These are phyloP conservation scores for Oncorhynchus nerka DNA, from an alignment of 2,113 vertebrate species.

Conservation along the genomic window DNA sequence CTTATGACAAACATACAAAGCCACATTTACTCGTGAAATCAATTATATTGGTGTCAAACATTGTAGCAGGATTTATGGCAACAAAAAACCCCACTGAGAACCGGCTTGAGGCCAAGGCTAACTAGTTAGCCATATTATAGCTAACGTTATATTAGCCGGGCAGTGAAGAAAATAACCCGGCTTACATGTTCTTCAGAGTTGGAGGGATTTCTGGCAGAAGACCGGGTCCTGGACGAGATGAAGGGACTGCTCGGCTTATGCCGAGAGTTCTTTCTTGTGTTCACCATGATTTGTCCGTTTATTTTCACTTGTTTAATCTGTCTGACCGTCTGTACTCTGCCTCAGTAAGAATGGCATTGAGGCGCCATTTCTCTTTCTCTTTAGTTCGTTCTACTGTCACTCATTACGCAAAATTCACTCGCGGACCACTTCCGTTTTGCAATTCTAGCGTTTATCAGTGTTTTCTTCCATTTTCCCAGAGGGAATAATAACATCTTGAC, in stretches of 20 bases:
- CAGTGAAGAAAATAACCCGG: slow-evolving; percentile 61
- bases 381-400: slow-evolving; percentile 27
- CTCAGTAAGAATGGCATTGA: slow-evolving; percentile 71
- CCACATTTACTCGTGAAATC: neutral
- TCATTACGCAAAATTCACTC: slow-evolving; percentile 30
- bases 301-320: slow-evolving; percentile 50
- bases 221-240: slow-evolving; percentile 91
- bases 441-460: too few relatives aligned
- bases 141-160: slow-evolving; percentile 41
- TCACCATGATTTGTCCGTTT: slow-evolving; percentile 81
- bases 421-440: slow-evolving; percentile 50
- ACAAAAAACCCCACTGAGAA: slow-evolving; percentile 16
- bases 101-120: slow-evolving; percentile 65
- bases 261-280: slow-evolving; percentile 86
- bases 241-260: slow-evolving; percentile 69
- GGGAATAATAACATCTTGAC: too few relatives aligned
- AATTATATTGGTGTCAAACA: slow-evolving; percentile 48
- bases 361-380: slow-evolving; percentile 76
- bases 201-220: slow-evolving; percentile 73
- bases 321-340: slow-evolving; percentile 66
- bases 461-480: too few relatives aligned
- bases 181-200: slow-evolving; percentile 78
- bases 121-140: slow-evolving; percentile 42
- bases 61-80: neutral
- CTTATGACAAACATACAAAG: slow-evolving; percentile 1